Evolutionary conservation across 2,888 invertebrate genomes (phyloP), one percentile per base, ranked within the genome.

Genomic region (Agrotis puta): DNA sequence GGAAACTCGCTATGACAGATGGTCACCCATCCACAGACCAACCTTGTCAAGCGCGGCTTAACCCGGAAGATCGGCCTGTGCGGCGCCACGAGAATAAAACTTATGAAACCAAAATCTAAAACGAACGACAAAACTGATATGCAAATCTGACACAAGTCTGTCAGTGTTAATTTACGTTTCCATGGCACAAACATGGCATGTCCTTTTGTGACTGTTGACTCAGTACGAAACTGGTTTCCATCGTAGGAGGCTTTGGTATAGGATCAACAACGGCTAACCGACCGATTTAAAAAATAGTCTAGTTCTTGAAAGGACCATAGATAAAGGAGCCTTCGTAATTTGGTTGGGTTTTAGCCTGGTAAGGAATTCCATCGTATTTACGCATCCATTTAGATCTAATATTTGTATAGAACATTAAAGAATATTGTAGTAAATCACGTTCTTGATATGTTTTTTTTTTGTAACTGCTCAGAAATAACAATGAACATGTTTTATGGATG

Each of bases 201-300:
- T 72, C 77, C 74, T 75, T 77, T 77, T 82, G 76, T 83, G 72
- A 68, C 22, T 81, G 65, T 80, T 83, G 84, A 84, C 69, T 84
- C 82, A 80, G 69, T 58, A 64, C 56, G 51, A 84, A 73, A 84
- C 85, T 68, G 81, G 83, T 84, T 84, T 74, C 50, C 39, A 33
- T 43, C 65, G 67, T 77, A 67, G 71, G 65, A 73, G 72, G 63
- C 57, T 58, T 57, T 61, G 57, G 58, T 59, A 69, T 64, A 75
- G 69, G 64, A 56, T 53, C 65, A 79, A 84, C 70, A 73, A 64
- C 27, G 20, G 45, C 16, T 43, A 84, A 50, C 64, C 79, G 22
- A 77, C 72, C 50, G 39, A 70, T 9, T 39, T 81, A 27, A 0
- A 81, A 73, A 68, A 81, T 11, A 64, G 47, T 51, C 4, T 45